These are phyloP conservation scores for Lagria hirta DNA, from an alignment of 2,888 invertebrate genomes.

Conservation along the genomic window DNA sequence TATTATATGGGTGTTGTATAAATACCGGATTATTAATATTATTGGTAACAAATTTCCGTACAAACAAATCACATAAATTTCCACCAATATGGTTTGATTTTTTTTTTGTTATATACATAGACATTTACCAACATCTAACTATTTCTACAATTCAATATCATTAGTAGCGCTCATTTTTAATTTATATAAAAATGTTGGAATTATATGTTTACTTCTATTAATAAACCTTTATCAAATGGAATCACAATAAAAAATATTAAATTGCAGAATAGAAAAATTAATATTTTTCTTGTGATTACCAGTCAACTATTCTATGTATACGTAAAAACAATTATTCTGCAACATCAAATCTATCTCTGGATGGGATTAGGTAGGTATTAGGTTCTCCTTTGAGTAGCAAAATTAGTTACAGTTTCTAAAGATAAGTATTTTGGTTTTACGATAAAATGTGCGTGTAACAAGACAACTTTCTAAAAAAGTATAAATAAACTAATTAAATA, in stretches of 20 bases:
- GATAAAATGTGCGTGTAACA: conserved; percentile 16
- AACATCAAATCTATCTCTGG: conserved; percentile 21
- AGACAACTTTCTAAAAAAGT: too few species aligned
- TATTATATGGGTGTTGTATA: not conserved
- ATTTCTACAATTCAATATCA: conserved; percentile 31
- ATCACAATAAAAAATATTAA: conserved; percentile 4
- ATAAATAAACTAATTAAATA: too few species aligned
- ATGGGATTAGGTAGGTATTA: conserved; percentile 15
- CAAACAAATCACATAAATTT: conserved; percentile 31
- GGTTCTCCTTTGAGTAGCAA: conserved; percentile 20
- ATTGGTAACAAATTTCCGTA: conserved; percentile 18
- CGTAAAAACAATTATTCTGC: conserved; percentile 22
- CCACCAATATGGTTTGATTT: conserved; percentile 30
- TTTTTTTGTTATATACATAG: conserved; percentile 31
- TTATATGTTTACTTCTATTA: conserved; percentile 21
- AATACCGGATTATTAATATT: conserved; percentile 8
- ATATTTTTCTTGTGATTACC: conserved; percentile 2
- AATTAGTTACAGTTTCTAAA: conserved; percentile 13
- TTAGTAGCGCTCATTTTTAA: conserved; percentile 34
- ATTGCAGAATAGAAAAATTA: not conserved
- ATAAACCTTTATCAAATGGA: too few species aligned
- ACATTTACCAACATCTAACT: conserved; percentile 34
- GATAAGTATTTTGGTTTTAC: conserved; percentile 21
- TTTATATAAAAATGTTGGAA: conserved; percentile 26
- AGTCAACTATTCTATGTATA: conserved; percentile 21